A percentile compares a stretch with the other conserved stretches of the same genome.
phyloP scores from a whole-genome alignment of 2,797 vertebrate genomes.

The Merluccius polli region DNA sequence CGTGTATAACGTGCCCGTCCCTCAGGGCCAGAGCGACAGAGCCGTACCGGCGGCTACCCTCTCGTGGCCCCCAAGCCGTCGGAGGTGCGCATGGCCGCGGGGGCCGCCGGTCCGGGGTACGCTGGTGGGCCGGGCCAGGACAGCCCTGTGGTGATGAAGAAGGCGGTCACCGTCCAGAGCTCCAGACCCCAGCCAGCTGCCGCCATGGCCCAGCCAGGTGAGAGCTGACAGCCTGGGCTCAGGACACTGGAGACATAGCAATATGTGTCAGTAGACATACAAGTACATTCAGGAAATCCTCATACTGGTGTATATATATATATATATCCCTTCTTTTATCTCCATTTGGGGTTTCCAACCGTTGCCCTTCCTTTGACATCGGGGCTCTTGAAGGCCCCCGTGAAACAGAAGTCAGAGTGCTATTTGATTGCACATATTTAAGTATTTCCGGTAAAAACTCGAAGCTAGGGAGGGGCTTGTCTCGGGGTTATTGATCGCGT shows the following conservation, averaged over 20 bases:
- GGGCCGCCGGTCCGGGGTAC: slow-evolving; percentile 49
- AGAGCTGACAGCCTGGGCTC: slow-evolving; percentile 32
- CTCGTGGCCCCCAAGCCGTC: slow-evolving; percentile 74
- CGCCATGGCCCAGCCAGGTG: slow-evolving; percentile 75
- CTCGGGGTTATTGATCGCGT: no score
- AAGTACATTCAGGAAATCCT: background rate
- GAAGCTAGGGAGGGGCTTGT: no score
- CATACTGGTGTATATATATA: no score
- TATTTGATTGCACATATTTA: no score
- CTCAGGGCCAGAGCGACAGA: slow-evolving; percentile 66
- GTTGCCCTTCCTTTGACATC: no score
- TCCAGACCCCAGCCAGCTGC: slow-evolving; percentile 59
- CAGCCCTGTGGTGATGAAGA: slow-evolving; percentile 74
- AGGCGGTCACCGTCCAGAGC: slow-evolving; percentile 76
- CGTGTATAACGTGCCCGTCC: slow-evolving; percentile 28
- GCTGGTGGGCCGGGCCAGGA: slow-evolving; percentile 57
- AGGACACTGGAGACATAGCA: background rate
- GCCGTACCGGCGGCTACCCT: slow-evolving; percentile 69
- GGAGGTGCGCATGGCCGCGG: slow-evolving; percentile 62
- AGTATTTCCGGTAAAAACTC: no score
- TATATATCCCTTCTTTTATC: no score
- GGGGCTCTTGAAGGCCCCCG: no score
- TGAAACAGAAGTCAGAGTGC: no score
- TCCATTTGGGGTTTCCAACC: no score
- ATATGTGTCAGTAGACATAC: background rate